A percentile compares a stretch with the other conserved stretches of the same genome.
phyloP scores from a whole-genome alignment of 2,797 vertebrate genomes.

The Centroberyx gerrardi region DNA sequence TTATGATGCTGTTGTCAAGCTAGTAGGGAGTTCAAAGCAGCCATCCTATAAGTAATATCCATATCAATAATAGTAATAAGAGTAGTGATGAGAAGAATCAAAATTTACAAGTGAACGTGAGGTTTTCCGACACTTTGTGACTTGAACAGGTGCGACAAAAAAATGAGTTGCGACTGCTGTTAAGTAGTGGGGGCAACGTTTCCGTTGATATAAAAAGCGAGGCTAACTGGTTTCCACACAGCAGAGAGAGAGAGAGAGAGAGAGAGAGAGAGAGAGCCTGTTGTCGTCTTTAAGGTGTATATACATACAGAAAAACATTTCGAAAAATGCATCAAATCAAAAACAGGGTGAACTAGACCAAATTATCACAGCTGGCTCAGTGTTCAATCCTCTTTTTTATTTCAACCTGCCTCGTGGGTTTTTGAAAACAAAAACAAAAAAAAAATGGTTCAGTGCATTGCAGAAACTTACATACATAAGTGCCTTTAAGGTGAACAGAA shows the following conservation, averaged over 20 bases:
- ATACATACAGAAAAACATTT: slow-evolving; percentile 63
- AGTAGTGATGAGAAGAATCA: slow-evolving; percentile 65
- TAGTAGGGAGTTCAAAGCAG: slow-evolving; percentile 77
- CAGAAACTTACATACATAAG: slow-evolving; percentile 74
- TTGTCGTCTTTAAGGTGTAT: slow-evolving; percentile 67
- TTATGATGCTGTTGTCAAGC: slow-evolving; percentile 63
- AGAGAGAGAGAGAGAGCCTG: slow-evolving; percentile 64
- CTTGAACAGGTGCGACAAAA: slow-evolving; percentile 57
- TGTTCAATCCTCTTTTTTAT: slow-evolving; percentile 66
- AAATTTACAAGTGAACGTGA: slow-evolving; percentile 76
- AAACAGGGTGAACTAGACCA: slow-evolving; percentile 83
- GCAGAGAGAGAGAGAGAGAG: slow-evolving; percentile 65
- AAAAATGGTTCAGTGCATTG: slow-evolving; percentile 78
- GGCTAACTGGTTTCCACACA: slow-evolving; percentile 72
- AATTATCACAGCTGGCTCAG: slow-evolving; percentile 81
- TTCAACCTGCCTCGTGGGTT: slow-evolving; percentile 63
- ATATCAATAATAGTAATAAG: slow-evolving; percentile 66
- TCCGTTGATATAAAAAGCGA: slow-evolving; percentile 78
- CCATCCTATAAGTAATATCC: slow-evolving; percentile 67
- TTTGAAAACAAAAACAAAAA: slow-evolving; percentile 50
- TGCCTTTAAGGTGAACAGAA: slow-evolving; percentile 59
- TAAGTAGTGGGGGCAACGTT: slow-evolving; percentile 38
- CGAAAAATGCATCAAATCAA: slow-evolving; percentile 63
- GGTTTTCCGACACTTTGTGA: slow-evolving; percentile 57
- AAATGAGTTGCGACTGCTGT: slow-evolving; percentile 48